Evolutionary conservation across 1,140 invertebrate species (phyloP).

Genomic region (Drosophila pectinifera): DNA sequence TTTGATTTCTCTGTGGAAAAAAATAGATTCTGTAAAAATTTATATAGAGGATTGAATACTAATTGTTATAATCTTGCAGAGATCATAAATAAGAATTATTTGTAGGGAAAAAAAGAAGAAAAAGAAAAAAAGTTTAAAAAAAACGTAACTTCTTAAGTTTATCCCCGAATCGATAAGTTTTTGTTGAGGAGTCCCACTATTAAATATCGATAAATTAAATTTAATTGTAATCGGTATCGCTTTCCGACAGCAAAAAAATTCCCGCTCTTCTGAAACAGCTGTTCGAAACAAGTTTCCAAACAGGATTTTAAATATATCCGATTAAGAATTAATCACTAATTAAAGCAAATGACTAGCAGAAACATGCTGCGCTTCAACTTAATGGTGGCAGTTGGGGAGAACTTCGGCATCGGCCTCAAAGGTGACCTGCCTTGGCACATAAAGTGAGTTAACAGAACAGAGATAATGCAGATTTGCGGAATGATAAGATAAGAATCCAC

Average conservation of each 20-base stretch:
- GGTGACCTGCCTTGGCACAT: constrained; percentile 93
- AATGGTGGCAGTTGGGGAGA: constrained; percentile 94
- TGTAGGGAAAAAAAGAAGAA: too few species aligned
- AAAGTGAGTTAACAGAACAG: constrained; percentile 87
- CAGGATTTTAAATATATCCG: not conserved
- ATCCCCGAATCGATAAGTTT: not conserved
- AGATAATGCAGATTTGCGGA: not conserved
- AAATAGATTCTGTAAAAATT: not conserved
- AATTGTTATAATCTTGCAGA: too few species aligned
- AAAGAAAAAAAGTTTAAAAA: too few species aligned
- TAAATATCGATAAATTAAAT: not conserved
- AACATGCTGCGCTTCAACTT: constrained; percentile 88
- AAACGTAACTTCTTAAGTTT: not conserved
- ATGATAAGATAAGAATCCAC: constrained; percentile 9
- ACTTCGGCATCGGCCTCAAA: constrained; percentile 91
- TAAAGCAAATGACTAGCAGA: not conserved
- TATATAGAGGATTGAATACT: too few species aligned
- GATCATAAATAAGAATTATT: too few species aligned
- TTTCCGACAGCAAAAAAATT: not conserved
- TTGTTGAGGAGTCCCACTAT: too few species aligned
- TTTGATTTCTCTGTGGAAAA: not conserved
- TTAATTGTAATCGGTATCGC: not conserved
- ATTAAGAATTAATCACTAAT: not conserved
- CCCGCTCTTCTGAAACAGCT: constrained; percentile 6
- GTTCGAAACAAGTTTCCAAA: not conserved